Conservation (phyloP, 64 coral and sea anemone species). For the Pocillopora verrucosa region DNA sequence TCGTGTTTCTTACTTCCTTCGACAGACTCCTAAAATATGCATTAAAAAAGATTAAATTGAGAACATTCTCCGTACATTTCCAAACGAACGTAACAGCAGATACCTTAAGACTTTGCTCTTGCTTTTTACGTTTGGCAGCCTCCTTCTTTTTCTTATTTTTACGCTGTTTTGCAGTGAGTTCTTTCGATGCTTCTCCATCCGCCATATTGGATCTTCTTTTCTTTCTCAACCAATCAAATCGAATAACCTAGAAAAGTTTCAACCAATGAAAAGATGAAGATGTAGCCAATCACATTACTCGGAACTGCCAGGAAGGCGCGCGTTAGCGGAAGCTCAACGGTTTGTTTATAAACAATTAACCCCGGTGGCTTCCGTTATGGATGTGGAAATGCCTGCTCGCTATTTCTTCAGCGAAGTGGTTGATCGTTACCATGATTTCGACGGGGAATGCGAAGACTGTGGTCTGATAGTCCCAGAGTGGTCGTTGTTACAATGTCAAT, state of each 20-base stretch:
- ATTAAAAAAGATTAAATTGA: neutral
- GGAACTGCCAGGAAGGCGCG: neutral
- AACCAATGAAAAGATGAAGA: constrained; percentile 59
- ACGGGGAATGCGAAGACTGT: constrained; percentile 93
- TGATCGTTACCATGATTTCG: constrained; percentile 59
- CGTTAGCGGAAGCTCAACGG: constrained; percentile 6
- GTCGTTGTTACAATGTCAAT: constrained; percentile 80
- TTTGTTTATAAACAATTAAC: constrained; percentile 54
- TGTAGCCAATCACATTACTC: constrained; percentile 58
- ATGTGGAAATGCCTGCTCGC: constrained; percentile 19
- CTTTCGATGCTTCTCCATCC: constrained; percentile 54
- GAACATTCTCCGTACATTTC: neutral
- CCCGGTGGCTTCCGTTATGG: constrained; percentile 54
- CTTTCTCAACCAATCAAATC: constrained; percentile 49
- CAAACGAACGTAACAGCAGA: no score
- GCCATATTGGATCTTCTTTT: constrained; percentile 62
- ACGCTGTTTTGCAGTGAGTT: constrained; percentile 75
- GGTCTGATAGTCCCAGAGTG: constrained; percentile 67
- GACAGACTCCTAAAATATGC: neutral
- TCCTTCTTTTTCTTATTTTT: constrained; percentile 85
- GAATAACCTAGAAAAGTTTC: constrained; percentile 8
- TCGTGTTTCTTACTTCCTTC: neutral
- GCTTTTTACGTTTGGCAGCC: constrained; percentile 82
- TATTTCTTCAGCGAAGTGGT: constrained; percentile 40
- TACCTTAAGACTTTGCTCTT: constrained; percentile 70